Evolutionary conservation across 2,888 invertebrate genomes (phyloP), one percentile per base, ranked within the genome.

Genomic region (Choristoneura rosaceana): DNA sequence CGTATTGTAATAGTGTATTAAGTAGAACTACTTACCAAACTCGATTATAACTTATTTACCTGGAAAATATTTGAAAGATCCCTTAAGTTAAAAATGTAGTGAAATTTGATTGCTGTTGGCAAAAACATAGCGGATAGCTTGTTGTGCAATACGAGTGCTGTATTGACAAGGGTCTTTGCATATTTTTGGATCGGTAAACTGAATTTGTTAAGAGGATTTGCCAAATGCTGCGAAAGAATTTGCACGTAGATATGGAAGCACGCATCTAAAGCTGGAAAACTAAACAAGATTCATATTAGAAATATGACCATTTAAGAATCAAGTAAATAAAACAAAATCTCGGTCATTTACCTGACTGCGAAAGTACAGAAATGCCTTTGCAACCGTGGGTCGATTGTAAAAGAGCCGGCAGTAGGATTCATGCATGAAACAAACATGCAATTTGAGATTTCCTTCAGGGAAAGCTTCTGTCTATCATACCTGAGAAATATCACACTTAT

Each of bases 371-470:
- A 98, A 84, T 98, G 98, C 73, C 98, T 91, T 86, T 99, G 98
- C 14, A 99, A 94, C 50, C 99, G 95, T 0, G 98, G 96, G 92
- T 99, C 97, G 71, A 99, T 98, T 17, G 98, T 98, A 87, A 99
- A 99, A 70, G 98, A 98, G 25, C 99, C 99, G 15, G 99, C 98
- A 0, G 98, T 98, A 0, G 99, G 99, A 90, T 99, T 99, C 99
- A 99, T 99, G 87, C 98, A 98, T 0, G 98, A 97, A 17, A 99
- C 96, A 87, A 98, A 99, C 94, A 99, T 99, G 58, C 98, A 97
- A 86, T 98, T 98, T 80, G 97, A 97, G 80, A 99, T 98, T 74
- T 99, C 99, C 86, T 98, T 99, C 12, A 99, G 87, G 0, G 96
- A 94, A 74, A 99, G 93, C 85, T 98, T 99, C 62, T 95, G 93